Percentiles rank a stretch among this genome's conserved stretches.
Conservation (phyloP, 53 echinoderm and acorn worm species). For the Echinometra lucunter region DNA sequence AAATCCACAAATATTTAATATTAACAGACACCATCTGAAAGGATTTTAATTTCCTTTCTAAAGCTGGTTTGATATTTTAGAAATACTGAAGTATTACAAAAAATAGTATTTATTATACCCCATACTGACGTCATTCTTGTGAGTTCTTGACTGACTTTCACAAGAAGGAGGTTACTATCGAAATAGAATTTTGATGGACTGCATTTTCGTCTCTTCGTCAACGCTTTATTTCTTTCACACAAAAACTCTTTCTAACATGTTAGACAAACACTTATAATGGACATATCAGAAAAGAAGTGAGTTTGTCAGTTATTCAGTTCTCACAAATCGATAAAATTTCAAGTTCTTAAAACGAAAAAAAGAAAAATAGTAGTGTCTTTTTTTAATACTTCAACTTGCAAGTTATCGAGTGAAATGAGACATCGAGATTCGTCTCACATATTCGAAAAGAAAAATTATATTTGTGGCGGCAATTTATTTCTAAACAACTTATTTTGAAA, state of each 20-base stretch:
- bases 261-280: neutral
- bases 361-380: neutral
- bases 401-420: neutral
- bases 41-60: no score
- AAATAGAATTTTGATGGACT: neutral
- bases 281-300: neutral
- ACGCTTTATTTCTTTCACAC: neutral
- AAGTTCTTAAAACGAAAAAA: neutral
- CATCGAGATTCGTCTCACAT: neutral
- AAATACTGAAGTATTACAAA: no score
- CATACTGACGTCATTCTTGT: no score
- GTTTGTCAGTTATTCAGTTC: neutral
- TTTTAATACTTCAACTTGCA: neutral
- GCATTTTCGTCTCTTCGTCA: neutral
- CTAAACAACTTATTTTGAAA: conserved; percentile 39
- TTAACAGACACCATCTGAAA: no score
- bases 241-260: neutral
- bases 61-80: no score
- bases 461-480: neutral
- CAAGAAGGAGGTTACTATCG: neutral
- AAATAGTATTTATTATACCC: no score
- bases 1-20: no score
- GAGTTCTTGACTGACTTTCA: neutral
- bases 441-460: neutral
- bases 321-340: neutral